A percentile compares a stretch with the other conserved stretches of the same genome.
These are phyloP conservation scores for Geotrypetes seraphini DNA, from an alignment of 2,797 vertebrate genomes.

Conservation along the genomic window DNA sequence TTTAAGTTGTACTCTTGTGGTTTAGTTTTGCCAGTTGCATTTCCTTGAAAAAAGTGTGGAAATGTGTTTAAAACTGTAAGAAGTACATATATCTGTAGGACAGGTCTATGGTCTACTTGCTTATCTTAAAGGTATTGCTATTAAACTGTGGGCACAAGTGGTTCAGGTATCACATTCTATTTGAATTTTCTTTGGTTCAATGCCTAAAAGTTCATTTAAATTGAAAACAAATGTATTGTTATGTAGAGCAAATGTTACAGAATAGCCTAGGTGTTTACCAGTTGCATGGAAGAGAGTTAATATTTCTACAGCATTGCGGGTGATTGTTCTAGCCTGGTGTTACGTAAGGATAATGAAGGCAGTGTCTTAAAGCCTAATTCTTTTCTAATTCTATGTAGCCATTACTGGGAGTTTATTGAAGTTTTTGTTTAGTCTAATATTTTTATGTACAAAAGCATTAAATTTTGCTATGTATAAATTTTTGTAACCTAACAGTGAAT, in stretches of 20 bases:
- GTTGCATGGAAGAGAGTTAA: conserved; percentile 74
- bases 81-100: conserved; percentile 48
- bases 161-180: conserved; percentile 33
- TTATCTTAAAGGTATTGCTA: conserved; percentile 15
- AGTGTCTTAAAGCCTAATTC: conserved; percentile 71
- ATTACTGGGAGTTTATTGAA: conserved; percentile 57
- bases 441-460: conserved; percentile 76
- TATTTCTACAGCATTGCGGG: conserved; percentile 80
- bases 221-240: conserved; percentile 45
- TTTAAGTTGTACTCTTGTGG: conserved; percentile 49
- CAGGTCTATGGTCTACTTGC: not conserved
- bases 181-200: conserved; percentile 30
- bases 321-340: conserved; percentile 72
- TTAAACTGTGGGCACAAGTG: conserved; percentile 36
- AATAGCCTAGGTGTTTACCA: conserved; percentile 77
- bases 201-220: conserved; percentile 41
- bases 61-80: conserved; percentile 43
- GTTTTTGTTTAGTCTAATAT: conserved; percentile 72
- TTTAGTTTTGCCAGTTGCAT: conserved; percentile 46
- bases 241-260: conserved; percentile 58
- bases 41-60: conserved; percentile 39
- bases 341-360: conserved; percentile 64
- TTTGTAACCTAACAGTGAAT: conserved; percentile 92
- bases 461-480: conserved; percentile 81
- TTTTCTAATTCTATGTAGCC: conserved; percentile 69